Evolutionary conservation across 2,888 invertebrate species (phyloP).

Genomic region (Lithophane semibrunnea): DNA sequence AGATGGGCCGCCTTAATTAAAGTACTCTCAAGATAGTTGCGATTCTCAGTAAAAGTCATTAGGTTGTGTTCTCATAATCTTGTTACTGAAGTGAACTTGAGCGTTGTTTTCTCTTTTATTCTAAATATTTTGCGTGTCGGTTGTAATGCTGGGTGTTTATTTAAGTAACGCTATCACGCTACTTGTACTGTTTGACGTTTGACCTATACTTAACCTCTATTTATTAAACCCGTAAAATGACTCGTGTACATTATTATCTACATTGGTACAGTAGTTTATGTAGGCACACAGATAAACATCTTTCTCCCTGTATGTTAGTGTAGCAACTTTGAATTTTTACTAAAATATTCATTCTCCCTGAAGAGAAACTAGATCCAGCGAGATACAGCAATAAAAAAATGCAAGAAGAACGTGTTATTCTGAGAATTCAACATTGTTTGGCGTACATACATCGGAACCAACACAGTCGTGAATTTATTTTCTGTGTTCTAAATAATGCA

Average conservation of each 20-base stretch:
- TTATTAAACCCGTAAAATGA: conserved; percentile 7
- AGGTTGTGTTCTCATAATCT: conserved; percentile 28
- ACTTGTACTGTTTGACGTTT: conserved; percentile 6
- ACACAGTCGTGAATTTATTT: no score
- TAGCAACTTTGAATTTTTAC: neutral
- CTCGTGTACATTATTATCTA: neutral
- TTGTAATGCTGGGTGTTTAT: conserved; percentile 1
- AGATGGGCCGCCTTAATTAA: conserved; percentile 32
- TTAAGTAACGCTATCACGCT: conserved; percentile 31
- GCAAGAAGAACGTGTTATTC: neutral
- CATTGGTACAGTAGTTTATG: conserved; percentile 2
- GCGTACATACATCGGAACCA: no score
- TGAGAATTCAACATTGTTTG: neutral
- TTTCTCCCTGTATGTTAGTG: neutral
- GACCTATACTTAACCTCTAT: conserved; percentile 25
- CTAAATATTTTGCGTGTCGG: conserved; percentile 1
- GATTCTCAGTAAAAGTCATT: conserved; percentile 35
- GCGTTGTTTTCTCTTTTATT: conserved; percentile 7
- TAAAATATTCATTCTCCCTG: neutral
- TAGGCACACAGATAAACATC: conserved; percentile 1
- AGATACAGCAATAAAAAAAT: neutral
- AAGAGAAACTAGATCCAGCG: no score
- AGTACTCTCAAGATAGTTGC: conserved; percentile 37
- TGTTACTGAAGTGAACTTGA: conserved; percentile 10
- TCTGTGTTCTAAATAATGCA: no score